Evolutionary conservation across 1,140 invertebrate species (phyloP).

Genomic region (Melitaea cinxia): DNA sequence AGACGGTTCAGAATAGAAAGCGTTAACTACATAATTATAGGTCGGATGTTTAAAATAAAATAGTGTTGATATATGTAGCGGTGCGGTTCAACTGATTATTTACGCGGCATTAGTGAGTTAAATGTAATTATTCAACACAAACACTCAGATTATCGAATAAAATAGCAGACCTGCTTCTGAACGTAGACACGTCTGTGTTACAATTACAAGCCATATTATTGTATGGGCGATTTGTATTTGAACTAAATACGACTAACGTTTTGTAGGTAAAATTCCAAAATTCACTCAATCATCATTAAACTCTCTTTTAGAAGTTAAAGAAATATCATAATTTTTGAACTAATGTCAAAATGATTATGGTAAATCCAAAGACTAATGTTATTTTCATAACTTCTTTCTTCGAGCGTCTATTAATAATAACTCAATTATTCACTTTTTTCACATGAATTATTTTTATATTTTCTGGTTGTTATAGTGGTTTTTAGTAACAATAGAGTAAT

Average conservation of each 20-base stretch:
- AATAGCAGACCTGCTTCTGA: constrained; percentile 15
- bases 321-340: constrained; percentile 31
- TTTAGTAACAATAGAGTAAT: no score
- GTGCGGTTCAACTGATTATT: constrained; percentile 33
- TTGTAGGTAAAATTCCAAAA: not conserved
- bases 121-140: constrained; percentile 28
- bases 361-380: constrained; percentile 15
- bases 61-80: constrained; percentile 26
- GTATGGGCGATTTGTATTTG: not conserved
- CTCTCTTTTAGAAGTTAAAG: constrained; percentile 28
- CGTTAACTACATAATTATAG: no score
- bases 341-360: constrained; percentile 30
- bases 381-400: no score
- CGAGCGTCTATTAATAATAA: no score
- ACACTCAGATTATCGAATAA: constrained; percentile 27
- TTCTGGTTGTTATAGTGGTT: no score
- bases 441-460: no score
- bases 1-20: no score
- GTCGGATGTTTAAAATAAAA: constrained; percentile 22
- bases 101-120: constrained; percentile 29
- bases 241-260: constrained; percentile 12
- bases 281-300: constrained; percentile 33
- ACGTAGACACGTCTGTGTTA: not conserved
- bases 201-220: not conserved
- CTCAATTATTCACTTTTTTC: no score